Evolutionary conservation across 2,113 vertebrate species (phyloP).

Genomic region (Brachirus orientalis): DNA sequence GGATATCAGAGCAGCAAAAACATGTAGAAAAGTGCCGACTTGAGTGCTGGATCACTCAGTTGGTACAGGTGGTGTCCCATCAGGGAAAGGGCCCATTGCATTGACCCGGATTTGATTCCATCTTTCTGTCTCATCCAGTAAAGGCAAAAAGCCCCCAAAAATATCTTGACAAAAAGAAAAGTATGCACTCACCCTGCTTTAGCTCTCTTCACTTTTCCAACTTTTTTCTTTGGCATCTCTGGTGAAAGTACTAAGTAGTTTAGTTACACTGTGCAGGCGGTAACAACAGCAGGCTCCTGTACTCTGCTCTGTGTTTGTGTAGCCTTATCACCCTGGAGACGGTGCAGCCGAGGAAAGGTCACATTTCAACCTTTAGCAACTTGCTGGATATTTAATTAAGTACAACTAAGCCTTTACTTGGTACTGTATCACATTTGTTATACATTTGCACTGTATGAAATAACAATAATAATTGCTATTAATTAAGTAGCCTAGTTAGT

Average conservation of each 20-base stretch:
- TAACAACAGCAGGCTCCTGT: neutral
- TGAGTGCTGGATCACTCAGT: too few species aligned
- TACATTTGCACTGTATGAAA: too few species aligned
- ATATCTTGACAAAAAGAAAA: too few species aligned
- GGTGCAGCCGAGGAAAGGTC: conserved; percentile 9
- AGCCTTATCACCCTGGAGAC: conserved; percentile 43
- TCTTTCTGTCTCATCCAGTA: too few species aligned
- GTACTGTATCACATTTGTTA: too few species aligned
- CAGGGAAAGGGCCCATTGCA: too few species aligned
- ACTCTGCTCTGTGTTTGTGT: conserved; percentile 47
- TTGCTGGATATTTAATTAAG: too few species aligned
- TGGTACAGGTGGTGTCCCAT: too few species aligned
- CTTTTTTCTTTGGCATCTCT: conserved; percentile 79
- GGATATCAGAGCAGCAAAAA: neutral
- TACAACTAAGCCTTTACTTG: too few species aligned
- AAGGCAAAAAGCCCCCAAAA: neutral
- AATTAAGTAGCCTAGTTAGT: too few species aligned
- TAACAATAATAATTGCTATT: too few species aligned
- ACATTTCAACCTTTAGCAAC: neutral
- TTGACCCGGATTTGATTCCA: too few species aligned
- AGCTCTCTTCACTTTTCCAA: conserved; percentile 71
- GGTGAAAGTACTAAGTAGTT: neutral
- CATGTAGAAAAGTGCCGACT: neutral
- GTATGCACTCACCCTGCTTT: conserved; percentile 68
- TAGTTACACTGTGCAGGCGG: neutral